phyloP scores from a whole-genome alignment of 2,888 invertebrate genomes.

The Thereva nobilitata region DNA sequence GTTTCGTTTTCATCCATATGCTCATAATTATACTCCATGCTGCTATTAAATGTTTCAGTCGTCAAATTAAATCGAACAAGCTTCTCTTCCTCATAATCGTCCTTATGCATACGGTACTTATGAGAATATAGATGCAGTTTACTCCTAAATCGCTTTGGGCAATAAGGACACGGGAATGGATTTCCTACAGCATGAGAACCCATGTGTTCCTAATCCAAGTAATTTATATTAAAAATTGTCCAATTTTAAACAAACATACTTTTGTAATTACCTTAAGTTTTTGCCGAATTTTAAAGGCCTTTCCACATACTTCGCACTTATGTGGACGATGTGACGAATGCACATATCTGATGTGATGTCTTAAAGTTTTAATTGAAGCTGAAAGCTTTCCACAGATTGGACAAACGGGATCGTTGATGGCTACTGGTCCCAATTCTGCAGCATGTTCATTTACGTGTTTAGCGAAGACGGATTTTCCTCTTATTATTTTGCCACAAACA shows the following conservation, averaged over 20 bases:
- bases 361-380: slow-evolving; percentile 36
- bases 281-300: slow-evolving; percentile 40
- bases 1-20: slow-evolving; percentile 21
- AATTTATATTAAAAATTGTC: not conserved
- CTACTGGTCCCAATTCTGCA: slow-evolving; percentile 26
- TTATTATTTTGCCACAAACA: slow-evolving; percentile 35
- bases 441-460: slow-evolving; percentile 36
- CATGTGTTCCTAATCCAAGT: slow-evolving; percentile 36
- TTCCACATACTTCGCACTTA: slow-evolving; percentile 35
- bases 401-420: slow-evolving; percentile 37
- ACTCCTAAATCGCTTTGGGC: slow-evolving; percentile 38
- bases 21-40: slow-evolving; percentile 10
- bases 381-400: slow-evolving; percentile 37
- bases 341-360: slow-evolving; percentile 39
- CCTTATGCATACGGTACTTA: slow-evolving; percentile 40
- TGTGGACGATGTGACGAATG: slow-evolving; percentile 38
- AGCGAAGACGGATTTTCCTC: slow-evolving; percentile 34
- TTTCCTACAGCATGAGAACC: slow-evolving; percentile 36
- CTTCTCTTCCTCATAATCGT: slow-evolving; percentile 36
- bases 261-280: slow-evolving; percentile 36
- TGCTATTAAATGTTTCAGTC: slow-evolving; percentile 14
- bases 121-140: slow-evolving; percentile 38
- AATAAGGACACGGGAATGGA: slow-evolving; percentile 37
- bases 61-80: slow-evolving; percentile 25
- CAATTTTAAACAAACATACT: not conserved